phyloP scores from a whole-genome alignment of 2,797 vertebrate species.

The Capromys pilorides region DNA sequence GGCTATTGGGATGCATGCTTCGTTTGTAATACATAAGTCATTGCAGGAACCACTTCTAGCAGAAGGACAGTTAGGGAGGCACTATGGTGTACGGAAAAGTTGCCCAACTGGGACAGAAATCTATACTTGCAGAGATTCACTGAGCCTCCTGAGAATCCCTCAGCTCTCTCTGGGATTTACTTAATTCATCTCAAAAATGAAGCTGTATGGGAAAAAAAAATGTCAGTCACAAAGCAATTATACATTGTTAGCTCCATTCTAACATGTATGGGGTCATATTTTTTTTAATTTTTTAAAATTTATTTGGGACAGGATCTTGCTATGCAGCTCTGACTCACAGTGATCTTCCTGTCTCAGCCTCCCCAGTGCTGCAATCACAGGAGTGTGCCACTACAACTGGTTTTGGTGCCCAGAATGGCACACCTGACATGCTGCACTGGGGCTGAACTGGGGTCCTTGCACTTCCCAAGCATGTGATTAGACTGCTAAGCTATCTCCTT shows the following conservation, averaged over 20 bases:
- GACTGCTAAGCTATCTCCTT: too few relatives aligned
- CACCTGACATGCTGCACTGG: too few relatives aligned
- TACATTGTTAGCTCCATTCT: not conserved
- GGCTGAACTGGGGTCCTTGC: too few relatives aligned
- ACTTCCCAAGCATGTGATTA: too few relatives aligned
- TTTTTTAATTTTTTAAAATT: too few relatives aligned
- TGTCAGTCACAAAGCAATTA: not conserved
- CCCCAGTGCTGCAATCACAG: too few relatives aligned
- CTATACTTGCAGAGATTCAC: not conserved
- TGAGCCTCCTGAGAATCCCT: not conserved
- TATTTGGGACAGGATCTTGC: too few relatives aligned
- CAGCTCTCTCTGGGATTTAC: not conserved
- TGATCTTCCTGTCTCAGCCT: too few relatives aligned
- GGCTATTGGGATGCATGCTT: not conserved
- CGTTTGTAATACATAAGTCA: not conserved
- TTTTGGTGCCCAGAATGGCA: too few relatives aligned
- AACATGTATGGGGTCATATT: not conserved
- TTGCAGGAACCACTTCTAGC: not conserved
- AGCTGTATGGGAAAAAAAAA: not conserved
- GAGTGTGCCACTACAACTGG: too few relatives aligned
- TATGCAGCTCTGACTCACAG: too few relatives aligned
- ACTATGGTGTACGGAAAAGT: not conserved
- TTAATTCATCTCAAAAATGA: not conserved
- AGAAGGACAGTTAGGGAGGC: not conserved
- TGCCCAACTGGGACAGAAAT: not conserved